A percentile compares a stretch with the other conserved stretches of the same genome.
phyloP scores from a whole-genome alignment of 2,113 vertebrate species.

The Elgaria multicarinata region DNA sequence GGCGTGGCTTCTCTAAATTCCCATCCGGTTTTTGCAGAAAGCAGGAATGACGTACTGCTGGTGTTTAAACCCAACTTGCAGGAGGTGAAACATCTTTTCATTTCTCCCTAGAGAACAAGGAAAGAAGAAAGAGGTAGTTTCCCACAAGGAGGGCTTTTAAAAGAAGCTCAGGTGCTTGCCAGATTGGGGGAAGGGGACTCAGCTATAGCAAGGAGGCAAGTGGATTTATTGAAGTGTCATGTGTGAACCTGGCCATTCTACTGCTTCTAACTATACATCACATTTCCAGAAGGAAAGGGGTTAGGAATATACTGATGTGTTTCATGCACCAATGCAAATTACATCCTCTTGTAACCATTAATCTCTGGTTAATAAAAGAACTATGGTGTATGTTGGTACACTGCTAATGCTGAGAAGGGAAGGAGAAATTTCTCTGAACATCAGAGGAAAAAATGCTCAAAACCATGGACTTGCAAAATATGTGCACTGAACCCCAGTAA shows the following conservation, averaged over 20 bases:
- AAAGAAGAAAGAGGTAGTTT: not conserved
- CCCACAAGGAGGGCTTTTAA: not conserved
- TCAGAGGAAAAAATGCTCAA: not conserved
- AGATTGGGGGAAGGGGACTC: not conserved
- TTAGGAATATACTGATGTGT: not conserved
- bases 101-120: not conserved
- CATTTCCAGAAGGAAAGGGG: constrained; percentile 12
- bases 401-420: not conserved
- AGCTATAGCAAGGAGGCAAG: not conserved
- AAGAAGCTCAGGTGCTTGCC: not conserved
- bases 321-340: accelerated
- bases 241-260: not conserved
- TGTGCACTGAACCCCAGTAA: not conserved
- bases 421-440: not conserved
- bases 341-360: not conserved
- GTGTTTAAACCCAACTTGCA: not conserved
- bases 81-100: not conserved
- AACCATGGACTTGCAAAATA: not conserved
- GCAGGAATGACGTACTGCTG: not conserved
- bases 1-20: too few species aligned
- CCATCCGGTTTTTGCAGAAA: not conserved
- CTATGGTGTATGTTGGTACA: not conserved
- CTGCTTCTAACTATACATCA: not conserved
- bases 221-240: not conserved
- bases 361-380: not conserved